These are phyloP conservation scores for Galeruca laticollis DNA, from an alignment of 2,888 invertebrate genomes.

Conservation along the genomic window DNA sequence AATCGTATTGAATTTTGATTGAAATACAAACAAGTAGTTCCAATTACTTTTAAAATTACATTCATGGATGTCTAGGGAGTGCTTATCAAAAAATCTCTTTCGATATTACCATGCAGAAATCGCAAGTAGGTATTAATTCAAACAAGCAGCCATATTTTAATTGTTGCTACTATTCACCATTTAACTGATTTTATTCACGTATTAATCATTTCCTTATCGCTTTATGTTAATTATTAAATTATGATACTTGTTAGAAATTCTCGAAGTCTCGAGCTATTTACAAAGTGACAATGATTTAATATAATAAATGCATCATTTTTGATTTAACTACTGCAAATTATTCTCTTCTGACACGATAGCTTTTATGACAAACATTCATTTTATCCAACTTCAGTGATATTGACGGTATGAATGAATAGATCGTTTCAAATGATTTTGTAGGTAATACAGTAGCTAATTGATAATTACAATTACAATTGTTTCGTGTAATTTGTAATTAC, in stretches of 20 bases:
- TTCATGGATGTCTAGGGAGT: slow-evolving; percentile 14
- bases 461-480: too few relatives aligned
- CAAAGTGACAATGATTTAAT: slow-evolving; percentile 45
- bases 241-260: slow-evolving; percentile 43
- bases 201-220: slow-evolving; percentile 47
- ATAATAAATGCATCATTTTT: slow-evolving; percentile 46
- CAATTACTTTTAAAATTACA: not conserved
- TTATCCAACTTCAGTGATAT: slow-evolving; percentile 25
- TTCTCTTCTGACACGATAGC: slow-evolving; percentile 14
- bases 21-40: not conserved
- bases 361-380: slow-evolving; percentile 31
- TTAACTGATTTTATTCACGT: slow-evolving; percentile 40
- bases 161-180: slow-evolving; percentile 42
- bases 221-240: slow-evolving; percentile 47
- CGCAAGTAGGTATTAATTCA: slow-evolving; percentile 35
- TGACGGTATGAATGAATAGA: too few relatives aligned
- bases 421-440: too few relatives aligned
- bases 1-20: too few relatives aligned
- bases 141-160: slow-evolving; percentile 42
- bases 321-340: slow-evolving; percentile 35
- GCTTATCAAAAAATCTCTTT: slow-evolving; percentile 29
- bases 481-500: too few relatives aligned
- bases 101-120: slow-evolving; percentile 20
- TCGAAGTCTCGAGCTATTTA: slow-evolving; percentile 38
- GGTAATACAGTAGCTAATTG: too few relatives aligned